phyloP scores from a whole-genome alignment of 2,888 invertebrate species.

The Synanthedon myopaeformis region DNA sequence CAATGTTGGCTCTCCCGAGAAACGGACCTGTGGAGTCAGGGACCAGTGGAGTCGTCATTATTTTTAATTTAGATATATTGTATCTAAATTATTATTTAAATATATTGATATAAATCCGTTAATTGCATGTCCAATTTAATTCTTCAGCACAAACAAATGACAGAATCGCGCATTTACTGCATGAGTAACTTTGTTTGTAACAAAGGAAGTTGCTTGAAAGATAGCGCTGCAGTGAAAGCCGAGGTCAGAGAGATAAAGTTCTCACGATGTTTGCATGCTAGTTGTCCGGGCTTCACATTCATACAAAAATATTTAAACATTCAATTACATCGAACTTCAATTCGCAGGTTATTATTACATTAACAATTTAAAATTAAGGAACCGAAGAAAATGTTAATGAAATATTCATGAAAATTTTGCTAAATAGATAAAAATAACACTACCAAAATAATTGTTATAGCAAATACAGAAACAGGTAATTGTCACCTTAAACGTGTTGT shows the following conservation, averaged over 20 bases:
- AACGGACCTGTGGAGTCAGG: no score
- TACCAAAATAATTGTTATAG: no score
- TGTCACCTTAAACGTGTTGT: no score
- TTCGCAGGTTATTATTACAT: no score
- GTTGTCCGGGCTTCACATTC: background rate
- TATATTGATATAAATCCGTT: background rate
- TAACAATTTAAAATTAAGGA: no score
- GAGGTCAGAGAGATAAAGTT: constrained; percentile 13
- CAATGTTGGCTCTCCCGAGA: no score
- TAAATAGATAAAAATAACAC: no score
- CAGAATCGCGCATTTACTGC: background rate
- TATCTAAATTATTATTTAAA: background rate
- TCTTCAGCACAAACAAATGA: background rate
- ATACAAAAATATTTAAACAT: no score
- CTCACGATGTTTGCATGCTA: constrained; percentile 5
- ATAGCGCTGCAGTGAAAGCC: constrained; percentile 12
- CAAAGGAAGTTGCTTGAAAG: background rate
- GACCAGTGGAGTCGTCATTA: background rate
- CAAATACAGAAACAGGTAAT: no score
- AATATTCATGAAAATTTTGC: no score
- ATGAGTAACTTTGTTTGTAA: background rate
- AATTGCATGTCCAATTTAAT: background rate
- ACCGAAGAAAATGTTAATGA: no score
- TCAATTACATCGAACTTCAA: no score
- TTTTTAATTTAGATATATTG: background rate